A percentile compares a stretch with the other conserved stretches of the same genome.
These are phyloP conservation scores for Molanna angustata DNA, from an alignment of 2,888 invertebrate species.

Conservation along the genomic window DNA sequence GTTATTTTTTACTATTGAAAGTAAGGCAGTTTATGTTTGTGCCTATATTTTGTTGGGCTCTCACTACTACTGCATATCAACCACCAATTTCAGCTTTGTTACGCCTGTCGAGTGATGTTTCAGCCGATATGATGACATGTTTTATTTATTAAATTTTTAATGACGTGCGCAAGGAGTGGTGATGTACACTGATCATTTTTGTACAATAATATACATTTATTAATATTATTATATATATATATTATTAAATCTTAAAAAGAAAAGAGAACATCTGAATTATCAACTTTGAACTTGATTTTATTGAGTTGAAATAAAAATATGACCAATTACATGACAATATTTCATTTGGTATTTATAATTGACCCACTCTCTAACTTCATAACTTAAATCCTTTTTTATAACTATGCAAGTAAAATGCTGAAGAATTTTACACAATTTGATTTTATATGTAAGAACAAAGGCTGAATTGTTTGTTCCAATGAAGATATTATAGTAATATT, in stretches of 20 bases:
- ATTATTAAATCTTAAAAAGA: too few relatives aligned
- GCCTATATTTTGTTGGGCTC: background rate
- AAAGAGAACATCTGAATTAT: conserved; percentile 5
- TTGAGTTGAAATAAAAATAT: conserved; percentile 1
- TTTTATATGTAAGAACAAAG: too few relatives aligned
- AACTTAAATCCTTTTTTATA: too few relatives aligned
- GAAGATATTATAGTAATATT: too few relatives aligned
- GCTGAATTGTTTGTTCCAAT: too few relatives aligned
- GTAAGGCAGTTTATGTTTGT: conserved; percentile 17
- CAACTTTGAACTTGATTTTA: conserved; percentile 1
- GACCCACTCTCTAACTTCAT: too few relatives aligned
- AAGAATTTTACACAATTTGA: too few relatives aligned
- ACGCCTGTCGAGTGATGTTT: too few relatives aligned
- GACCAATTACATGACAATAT: too few relatives aligned
- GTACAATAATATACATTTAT: conserved; percentile 26
- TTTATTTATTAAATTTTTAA: conserved; percentile 31
- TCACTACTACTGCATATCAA: conserved; percentile 4
- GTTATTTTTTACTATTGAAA: conserved; percentile 9
- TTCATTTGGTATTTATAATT: too few relatives aligned
- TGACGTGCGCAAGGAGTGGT: conserved; percentile 10
- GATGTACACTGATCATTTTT: conserved; percentile 28
- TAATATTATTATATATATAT: too few relatives aligned
- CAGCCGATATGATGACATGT: conserved; percentile 10
- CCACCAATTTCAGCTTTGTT: conserved; percentile 12
- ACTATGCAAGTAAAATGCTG: too few relatives aligned